Conservation (phyloP, 2,113 vertebrate genomes). For the Maccullochella peelii region DNA sequence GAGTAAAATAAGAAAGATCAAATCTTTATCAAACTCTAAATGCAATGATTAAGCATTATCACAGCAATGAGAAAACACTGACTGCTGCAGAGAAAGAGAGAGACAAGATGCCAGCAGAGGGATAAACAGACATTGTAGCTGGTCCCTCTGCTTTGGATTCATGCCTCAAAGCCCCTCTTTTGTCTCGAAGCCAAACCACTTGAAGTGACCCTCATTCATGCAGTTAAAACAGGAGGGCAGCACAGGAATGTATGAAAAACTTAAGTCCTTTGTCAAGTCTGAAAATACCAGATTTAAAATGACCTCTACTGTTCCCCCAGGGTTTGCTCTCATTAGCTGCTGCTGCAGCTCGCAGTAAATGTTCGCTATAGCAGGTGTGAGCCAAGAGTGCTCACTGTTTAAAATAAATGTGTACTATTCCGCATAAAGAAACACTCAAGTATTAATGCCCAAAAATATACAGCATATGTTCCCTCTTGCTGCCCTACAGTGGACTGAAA, state of each 20-base stretch:
- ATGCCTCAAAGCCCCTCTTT: conserved; percentile 80
- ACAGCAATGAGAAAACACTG: conserved; percentile 54
- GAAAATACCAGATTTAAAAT: conserved; percentile 84
- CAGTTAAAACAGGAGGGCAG: conserved; percentile 80
- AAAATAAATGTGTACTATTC: conserved; percentile 56
- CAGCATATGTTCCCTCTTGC: conserved; percentile 47
- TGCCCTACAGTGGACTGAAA: conserved; percentile 39
- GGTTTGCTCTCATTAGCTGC: conserved; percentile 84
- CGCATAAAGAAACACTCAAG: conserved; percentile 52
- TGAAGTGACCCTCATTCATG: conserved; percentile 85
- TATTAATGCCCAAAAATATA: conserved; percentile 40
- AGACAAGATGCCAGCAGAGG: conserved; percentile 51
- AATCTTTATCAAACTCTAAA: conserved; percentile 61
- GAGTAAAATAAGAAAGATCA: conserved; percentile 39
- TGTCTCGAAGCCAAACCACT: conserved; percentile 82
- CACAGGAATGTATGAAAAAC: conserved; percentile 81
- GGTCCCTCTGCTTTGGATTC: conserved; percentile 73
- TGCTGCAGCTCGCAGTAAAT: conserved; percentile 59
- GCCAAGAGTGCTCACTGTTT: conserved; percentile 59
- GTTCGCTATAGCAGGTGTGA: conserved; percentile 72
- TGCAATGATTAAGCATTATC: conserved; percentile 51
- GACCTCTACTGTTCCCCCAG: conserved; percentile 82
- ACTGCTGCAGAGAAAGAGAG: conserved; percentile 35
- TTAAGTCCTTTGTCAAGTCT: conserved; percentile 81
- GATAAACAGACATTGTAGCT: conserved; percentile 76